Percentiles rank a stretch among this genome's conserved stretches.
Evolutionary conservation across 2,888 invertebrate species (phyloP).

Genomic region (Globia sparganii): DNA sequence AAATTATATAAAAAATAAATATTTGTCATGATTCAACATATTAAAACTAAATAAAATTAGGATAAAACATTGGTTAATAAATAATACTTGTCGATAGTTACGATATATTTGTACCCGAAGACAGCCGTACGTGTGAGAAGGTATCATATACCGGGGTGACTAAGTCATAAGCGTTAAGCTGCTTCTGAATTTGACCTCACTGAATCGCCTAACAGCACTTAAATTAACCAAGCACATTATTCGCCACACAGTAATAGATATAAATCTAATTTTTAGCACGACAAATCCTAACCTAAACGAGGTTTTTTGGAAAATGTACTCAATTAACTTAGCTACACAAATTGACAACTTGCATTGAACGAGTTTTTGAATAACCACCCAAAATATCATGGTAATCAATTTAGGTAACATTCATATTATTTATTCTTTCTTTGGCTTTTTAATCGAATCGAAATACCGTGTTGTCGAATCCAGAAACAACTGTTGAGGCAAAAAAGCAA

Average conservation of each 20-base stretch:
- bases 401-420: slow-evolving; percentile 22
- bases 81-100: slow-evolving; percentile 84
- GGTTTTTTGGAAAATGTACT: slow-evolving; percentile 47
- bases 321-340: slow-evolving; percentile 17
- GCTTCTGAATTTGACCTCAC: slow-evolving; percentile 48
- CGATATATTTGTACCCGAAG: slow-evolving; percentile 82
- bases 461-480: slow-evolving; percentile 53
- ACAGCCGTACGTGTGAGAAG: slow-evolving; percentile 79
- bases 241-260: slow-evolving; percentile 51
- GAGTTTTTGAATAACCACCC: not conserved
- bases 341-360: not conserved
- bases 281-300: slow-evolving; percentile 46
- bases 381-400: slow-evolving; percentile 18
- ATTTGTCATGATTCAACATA: slow-evolving; percentile 88
- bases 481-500: slow-evolving; percentile 56
- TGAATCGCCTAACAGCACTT: slow-evolving; percentile 3
- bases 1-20: slow-evolving; percentile 82
- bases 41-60: slow-evolving; percentile 80
- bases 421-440: slow-evolving; percentile 40
- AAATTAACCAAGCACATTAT: slow-evolving; percentile 46
- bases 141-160: slow-evolving; percentile 80
- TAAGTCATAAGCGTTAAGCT: slow-evolving; percentile 64
- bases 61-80: slow-evolving; percentile 76
- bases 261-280: slow-evolving; percentile 51
- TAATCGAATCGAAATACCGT: slow-evolving; percentile 13